A percentile compares a stretch with the other conserved stretches of the same genome.
phyloP scores from a whole-genome alignment of 2,888 invertebrate genomes.

The Drosophila peninsularis region DNA sequence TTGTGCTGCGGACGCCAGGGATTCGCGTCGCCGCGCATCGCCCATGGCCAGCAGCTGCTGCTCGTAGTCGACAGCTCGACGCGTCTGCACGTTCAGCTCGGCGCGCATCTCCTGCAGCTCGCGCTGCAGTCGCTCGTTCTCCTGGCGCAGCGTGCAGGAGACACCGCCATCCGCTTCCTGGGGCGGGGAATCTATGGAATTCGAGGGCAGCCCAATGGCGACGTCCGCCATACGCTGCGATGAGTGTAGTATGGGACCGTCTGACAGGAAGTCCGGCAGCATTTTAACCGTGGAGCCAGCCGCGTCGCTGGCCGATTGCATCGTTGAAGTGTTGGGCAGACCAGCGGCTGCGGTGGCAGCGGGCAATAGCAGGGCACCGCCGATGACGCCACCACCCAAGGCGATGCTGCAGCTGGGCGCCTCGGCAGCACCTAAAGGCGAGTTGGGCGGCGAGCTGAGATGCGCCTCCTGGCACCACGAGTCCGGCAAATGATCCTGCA shows the following conservation, averaged over 20 bases:
- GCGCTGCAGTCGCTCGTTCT: slow-evolving; percentile 85
- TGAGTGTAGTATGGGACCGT: slow-evolving; percentile 87
- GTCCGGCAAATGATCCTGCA: slow-evolving; percentile 94
- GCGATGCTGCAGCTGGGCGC: slow-evolving; percentile 50
- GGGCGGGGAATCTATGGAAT: slow-evolving; percentile 83
- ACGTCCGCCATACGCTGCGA: slow-evolving; percentile 84
- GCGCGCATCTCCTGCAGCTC: slow-evolving; percentile 86
- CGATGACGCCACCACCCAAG: slow-evolving; percentile 44
- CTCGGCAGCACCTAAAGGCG: slow-evolving; percentile 73
- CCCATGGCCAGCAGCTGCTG: slow-evolving; percentile 84
- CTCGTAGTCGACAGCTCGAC: slow-evolving; percentile 86
- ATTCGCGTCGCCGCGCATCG: slow-evolving; percentile 86
- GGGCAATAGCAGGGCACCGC: slow-evolving; percentile 40
- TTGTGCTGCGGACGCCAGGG: slow-evolving; percentile 87
- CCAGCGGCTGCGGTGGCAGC: slow-evolving; percentile 42
- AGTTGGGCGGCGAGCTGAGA: slow-evolving; percentile 82
- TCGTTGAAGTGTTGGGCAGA: slow-evolving; percentile 44
- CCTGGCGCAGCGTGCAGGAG: slow-evolving; percentile 77
- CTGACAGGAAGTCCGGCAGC: slow-evolving; percentile 90
- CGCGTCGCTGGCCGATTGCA: slow-evolving; percentile 36
- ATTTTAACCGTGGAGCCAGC: slow-evolving; percentile 69
- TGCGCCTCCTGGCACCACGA: slow-evolving; percentile 86
- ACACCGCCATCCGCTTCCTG: slow-evolving; percentile 73
- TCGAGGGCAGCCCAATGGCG: slow-evolving; percentile 83
- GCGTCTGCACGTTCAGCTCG: slow-evolving; percentile 86